Evolutionary conservation across 2,888 invertebrate genomes (phyloP).

Genomic region (Agrochola circellaris): DNA sequence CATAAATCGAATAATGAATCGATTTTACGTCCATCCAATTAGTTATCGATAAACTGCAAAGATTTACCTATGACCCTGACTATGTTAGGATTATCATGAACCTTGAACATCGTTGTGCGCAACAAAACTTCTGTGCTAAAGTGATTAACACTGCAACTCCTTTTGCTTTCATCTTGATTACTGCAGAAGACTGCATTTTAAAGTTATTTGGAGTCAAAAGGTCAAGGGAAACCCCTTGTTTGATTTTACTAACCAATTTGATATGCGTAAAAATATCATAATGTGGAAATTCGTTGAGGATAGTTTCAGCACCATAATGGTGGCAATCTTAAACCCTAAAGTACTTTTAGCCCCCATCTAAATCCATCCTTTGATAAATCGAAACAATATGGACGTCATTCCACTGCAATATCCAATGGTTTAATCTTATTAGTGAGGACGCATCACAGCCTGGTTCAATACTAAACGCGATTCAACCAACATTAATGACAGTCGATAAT

Average conservation of each 20-base stretch:
- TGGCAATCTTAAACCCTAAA: not conserved
- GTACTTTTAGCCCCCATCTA: no score
- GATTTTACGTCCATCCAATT: conserved; percentile 52
- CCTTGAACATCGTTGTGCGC: conserved; percentile 15
- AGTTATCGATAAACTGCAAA: conserved; percentile 41
- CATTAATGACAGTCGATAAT: conserved; percentile 41
- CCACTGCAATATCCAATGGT: not conserved
- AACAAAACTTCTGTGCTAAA: conserved; percentile 10
- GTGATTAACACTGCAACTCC: conserved; percentile 10
- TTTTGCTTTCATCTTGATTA: conserved; percentile 22
- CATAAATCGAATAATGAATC: conserved; percentile 44
- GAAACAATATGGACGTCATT: not conserved
- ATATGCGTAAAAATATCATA: not conserved
- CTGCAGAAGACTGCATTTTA: conserved; percentile 8
- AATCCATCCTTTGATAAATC: not conserved
- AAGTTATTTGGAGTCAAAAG: not conserved
- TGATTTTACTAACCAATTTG: not conserved
- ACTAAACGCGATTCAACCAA: conserved; percentile 13
- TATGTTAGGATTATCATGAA: conserved; percentile 12
- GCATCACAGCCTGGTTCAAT: conserved; percentile 2
- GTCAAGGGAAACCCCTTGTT: not conserved
- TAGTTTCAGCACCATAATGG: not conserved
- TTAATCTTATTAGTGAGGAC: conserved; percentile 25
- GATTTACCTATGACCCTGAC: conserved; percentile 30
- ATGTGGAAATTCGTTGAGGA: not conserved